Evolutionary conservation across 2,113 vertebrate genomes (phyloP).

Genomic region (Candoia aspera): DNA sequence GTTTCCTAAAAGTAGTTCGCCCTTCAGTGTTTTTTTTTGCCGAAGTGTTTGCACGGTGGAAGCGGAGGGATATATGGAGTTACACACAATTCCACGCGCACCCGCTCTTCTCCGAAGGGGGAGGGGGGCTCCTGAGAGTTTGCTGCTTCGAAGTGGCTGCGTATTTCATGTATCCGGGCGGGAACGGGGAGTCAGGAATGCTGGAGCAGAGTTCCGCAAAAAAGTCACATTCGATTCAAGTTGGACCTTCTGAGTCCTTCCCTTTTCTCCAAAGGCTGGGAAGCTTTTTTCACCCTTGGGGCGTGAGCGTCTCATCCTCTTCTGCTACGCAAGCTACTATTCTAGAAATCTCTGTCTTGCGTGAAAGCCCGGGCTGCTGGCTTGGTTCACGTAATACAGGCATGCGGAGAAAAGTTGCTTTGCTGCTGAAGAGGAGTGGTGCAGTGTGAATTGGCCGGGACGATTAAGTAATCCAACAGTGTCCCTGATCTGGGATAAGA

Average conservation of each 20-base stretch:
- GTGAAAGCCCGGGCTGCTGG: background rate
- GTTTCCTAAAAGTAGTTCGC: constrained; percentile 58
- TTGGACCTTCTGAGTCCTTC: background rate
- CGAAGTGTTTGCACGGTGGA: background rate
- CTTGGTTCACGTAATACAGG: background rate
- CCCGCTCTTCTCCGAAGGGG: no score
- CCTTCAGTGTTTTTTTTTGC: background rate
- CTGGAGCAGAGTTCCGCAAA: background rate
- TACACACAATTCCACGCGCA: no score
- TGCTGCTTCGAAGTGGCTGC: background rate
- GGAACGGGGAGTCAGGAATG: background rate
- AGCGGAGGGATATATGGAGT: constrained; percentile 27
- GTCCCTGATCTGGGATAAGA: background rate
- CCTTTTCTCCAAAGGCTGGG: background rate
- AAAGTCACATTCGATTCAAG: no score
- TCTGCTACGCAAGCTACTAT: background rate
- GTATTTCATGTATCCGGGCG: background rate
- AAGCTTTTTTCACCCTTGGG: background rate
- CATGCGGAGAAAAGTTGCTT: background rate
- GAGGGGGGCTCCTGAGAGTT: fast-evolving
- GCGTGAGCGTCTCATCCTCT: background rate
- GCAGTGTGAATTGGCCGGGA: background rate
- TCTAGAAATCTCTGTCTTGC: background rate
- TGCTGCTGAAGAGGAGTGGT: background rate
- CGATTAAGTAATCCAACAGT: background rate